Conservation (phyloP, 2,113 vertebrate species). For the Scatophagus argus region DNA sequence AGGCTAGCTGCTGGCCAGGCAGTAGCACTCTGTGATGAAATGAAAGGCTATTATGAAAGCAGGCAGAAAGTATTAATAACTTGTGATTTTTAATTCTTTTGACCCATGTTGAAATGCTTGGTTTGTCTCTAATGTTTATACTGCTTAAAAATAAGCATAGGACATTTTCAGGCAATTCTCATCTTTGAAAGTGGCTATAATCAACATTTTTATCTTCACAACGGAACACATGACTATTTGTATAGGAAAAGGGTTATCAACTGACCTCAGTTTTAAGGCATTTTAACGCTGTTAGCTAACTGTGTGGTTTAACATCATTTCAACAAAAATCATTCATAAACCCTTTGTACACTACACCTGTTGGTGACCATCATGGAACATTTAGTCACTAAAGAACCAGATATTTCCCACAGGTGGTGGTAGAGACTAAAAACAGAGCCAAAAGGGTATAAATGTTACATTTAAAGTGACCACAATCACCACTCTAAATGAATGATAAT, state of each 20-base stretch:
- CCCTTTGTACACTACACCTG: background rate
- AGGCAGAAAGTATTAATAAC: background rate
- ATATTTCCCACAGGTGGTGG: too few species aligned
- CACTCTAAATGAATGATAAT: background rate
- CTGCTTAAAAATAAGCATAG: background rate
- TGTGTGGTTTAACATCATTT: too few species aligned
- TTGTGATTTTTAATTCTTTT: background rate
- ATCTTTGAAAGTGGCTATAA: background rate
- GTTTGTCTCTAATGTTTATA: background rate
- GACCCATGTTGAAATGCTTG: background rate
- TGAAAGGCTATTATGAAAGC: background rate
- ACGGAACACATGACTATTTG: background rate
- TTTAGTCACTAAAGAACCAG: too few species aligned
- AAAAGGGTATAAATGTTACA: too few species aligned
- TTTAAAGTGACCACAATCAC: too few species aligned
- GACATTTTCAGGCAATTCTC: background rate
- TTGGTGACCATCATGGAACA: too few species aligned
- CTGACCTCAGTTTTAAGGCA: too few species aligned
- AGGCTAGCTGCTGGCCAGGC: conserved; percentile 3
- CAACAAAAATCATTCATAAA: too few species aligned
- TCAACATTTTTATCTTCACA: background rate
- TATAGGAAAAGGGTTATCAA: too few species aligned
- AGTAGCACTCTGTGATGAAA: background rate
- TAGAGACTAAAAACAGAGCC: too few species aligned
- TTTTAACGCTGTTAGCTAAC: too few species aligned